phyloP scores from a whole-genome alignment of 2,113 vertebrate species.

The Ivindomyrus marchei region DNA sequence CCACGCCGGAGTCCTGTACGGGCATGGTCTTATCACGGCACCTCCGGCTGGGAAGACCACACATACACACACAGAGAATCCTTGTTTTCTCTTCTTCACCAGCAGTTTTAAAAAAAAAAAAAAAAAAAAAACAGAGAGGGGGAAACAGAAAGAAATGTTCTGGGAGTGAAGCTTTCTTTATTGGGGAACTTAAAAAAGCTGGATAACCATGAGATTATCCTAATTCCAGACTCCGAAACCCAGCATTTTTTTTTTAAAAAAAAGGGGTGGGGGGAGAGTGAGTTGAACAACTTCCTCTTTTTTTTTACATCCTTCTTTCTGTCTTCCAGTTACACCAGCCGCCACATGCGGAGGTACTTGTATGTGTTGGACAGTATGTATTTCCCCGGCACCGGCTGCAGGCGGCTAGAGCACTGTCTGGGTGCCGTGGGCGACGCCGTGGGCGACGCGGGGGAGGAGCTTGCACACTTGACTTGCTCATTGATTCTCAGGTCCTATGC shows the following conservation, averaged over 20 bases:
- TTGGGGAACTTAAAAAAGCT: neutral
- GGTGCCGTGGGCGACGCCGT: constrained; percentile 69
- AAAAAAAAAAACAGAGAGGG: neutral
- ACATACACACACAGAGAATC: neutral
- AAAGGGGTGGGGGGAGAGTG: neutral
- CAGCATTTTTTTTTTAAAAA: neutral
- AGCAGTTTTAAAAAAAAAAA: neutral
- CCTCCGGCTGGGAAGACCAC: neutral
- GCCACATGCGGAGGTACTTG: constrained; percentile 83
- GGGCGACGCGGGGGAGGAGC: constrained; percentile 77
- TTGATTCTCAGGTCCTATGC: constrained; percentile 80
- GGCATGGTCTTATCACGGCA: neutral
- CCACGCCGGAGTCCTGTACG: neutral
- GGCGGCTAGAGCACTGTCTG: constrained; percentile 72
- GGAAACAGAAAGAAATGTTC: neutral
- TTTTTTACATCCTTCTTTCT: constrained; percentile 46
- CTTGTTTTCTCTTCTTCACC: neutral
- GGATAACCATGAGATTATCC: neutral
- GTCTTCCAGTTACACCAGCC: constrained; percentile 75
- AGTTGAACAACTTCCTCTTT: constrained; percentile 36
- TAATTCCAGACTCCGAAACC: neutral
- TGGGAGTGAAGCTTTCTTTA: neutral
- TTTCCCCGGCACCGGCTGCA: constrained; percentile 70
- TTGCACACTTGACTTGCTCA: constrained; percentile 77
- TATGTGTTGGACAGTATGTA: constrained; percentile 76